Evolutionary conservation across 1,140 invertebrate genomes (phyloP).

Genomic region (Steinernema feltiae): DNA sequence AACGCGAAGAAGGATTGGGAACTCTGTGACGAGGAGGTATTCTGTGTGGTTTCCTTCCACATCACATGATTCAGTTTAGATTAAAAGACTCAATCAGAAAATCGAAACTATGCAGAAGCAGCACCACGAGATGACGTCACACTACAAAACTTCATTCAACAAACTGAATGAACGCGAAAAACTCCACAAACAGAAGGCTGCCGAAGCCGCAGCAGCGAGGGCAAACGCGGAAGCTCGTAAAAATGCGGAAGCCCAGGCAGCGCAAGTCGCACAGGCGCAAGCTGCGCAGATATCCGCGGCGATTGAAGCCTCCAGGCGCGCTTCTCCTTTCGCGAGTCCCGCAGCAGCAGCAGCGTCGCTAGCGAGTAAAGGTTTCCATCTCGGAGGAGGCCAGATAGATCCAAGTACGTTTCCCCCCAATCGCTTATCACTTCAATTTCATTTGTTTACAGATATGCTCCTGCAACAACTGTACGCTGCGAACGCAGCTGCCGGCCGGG

Average conservation of each 20-base stretch:
- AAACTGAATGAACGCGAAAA: background rate
- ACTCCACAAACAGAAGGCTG: background rate
- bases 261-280: background rate
- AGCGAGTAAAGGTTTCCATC: background rate
- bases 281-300: background rate
- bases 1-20: background rate
- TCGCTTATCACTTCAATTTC: too few relatives aligned
- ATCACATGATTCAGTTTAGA: background rate
- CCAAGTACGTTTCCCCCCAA: background rate
- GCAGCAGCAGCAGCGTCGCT: background rate
- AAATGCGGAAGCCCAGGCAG: background rate
- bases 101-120: background rate
- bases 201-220: background rate
- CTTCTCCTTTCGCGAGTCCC: background rate
- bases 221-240: background rate
- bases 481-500: background rate
- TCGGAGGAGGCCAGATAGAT: too few relatives aligned
- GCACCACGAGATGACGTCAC: constrained; percentile 2
- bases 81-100: background rate
- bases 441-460: too few relatives aligned
- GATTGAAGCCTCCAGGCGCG: background rate
- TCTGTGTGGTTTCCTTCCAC: too few relatives aligned
- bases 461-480: too few relatives aligned
- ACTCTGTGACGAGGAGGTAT: background rate
- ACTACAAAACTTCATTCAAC: background rate